Base-by-base conservation (phyloP, 2,797 vertebrate species). In the Ceyx erithaca region DNA sequence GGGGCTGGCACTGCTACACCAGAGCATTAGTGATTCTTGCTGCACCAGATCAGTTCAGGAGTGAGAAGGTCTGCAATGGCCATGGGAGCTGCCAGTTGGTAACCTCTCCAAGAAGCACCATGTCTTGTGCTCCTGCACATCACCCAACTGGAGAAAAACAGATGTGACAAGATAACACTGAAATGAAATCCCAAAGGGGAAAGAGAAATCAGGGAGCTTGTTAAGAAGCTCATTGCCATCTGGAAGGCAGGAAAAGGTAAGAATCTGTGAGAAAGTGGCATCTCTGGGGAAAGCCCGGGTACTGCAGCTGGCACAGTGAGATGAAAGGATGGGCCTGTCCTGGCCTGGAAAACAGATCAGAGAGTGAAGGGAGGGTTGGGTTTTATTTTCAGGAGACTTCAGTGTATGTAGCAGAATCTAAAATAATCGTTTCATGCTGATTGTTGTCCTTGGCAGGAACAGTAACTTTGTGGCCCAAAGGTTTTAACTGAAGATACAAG, bases 221-320 rank as follows among this genome's bases (percentile, higher is more conserved):
- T 92, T 97, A 92, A 93, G 81, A 94, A 89, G 70, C 77, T 92
- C 31, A 16, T 41, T 85, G 79, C 85, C 95, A 95, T 95, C 95
- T 97, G 96, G 93, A 95, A 94, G 83, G 87, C 89, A 80, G 63
- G 67, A 71, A 37, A 37, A 85, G 73, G 55, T 46, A 58, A 1
- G 64, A 48, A 69, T 66, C 64, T 84, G 28, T 71, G 89, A 82
- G 88, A 96, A 95, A 94, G 26, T 30, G n/a, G 37, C 46, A 46
- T 92, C 94, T 94, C 86, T 49, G 67, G 87, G 92, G 90, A 80
- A 48, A 89, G 41, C 35, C 46, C 20, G 37, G 61, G 66, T 88
- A 67, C 68, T 18, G 35, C 71, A 66, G 67, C 85, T 90, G 82
- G 81, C 75, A 62, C 55, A 75, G 85, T 6, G 14, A 64, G 69